Base-by-base conservation (phyloP, 2,888 invertebrate species). In the Lacanobia oleracea region DNA sequence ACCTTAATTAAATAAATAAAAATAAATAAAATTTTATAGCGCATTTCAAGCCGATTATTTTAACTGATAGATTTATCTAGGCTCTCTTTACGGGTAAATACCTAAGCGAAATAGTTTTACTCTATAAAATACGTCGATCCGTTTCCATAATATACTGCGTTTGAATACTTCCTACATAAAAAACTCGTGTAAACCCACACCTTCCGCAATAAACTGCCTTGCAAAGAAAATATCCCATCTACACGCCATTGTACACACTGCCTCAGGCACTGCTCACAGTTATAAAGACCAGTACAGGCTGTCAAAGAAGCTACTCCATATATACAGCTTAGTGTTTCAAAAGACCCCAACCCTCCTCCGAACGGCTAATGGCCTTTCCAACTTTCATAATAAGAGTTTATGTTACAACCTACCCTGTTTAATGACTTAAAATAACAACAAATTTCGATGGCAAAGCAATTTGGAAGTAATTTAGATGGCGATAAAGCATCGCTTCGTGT, bases 351-450 rank as follows among this genome's bases (percentile, higher is more conserved):
- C 72, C 72, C 70, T 74, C 82, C 79, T 51, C 59, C 61, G 68
- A 63, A 70, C 86, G 67, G 77, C 82, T 88, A 87, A 89, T 88
- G 77, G 87, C 78, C 82, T 87, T n/a, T 75, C 83, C 82, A 88
- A 88, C 86, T 87, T 87, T 85, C 81, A 84, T 88, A 88, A 89
- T 88, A 88, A 83, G 83, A 88, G 84, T 88, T 88, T 88, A 90
- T 86, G 84, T 84, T 82, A 84, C 86, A 81, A 82, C 77, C 78
- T 71, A 77, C 70, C 75, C 70, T 76, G 79, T 76, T 86, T 87
- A 88, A 89, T 84, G 84, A 83, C 85, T 84, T 79, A 78, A 82
- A 87, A 85, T 86, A 86, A 86, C 83, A 85, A 87, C 84, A 85
- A 86, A 86, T 82, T 85, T 84, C 82, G 85, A 81, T 81, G 78